These are phyloP conservation scores for Istiophorus platypterus DNA, from an alignment of 2,113 vertebrate genomes.

Conservation along the genomic window DNA sequence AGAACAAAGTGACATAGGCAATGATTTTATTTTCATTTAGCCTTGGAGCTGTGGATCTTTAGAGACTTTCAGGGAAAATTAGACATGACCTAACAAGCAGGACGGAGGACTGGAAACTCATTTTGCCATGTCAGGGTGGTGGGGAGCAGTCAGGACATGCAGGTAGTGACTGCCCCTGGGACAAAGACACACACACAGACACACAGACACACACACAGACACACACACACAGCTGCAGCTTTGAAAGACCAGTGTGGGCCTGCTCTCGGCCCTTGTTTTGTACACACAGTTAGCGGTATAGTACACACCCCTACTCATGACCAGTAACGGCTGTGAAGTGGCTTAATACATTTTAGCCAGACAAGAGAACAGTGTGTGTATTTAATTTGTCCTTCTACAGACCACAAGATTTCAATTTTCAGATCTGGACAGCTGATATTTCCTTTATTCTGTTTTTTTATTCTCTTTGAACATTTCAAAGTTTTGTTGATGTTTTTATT, in stretches of 20 bases:
- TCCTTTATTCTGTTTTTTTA: not conserved
- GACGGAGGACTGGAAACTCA: constrained; percentile 41
- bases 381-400: not conserved
- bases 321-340: constrained; percentile 25
- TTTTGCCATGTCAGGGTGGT: constrained; percentile 53
- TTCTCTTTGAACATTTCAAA: not conserved
- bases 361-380: constrained; percentile 11
- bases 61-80: constrained; percentile 46
- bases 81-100: constrained; percentile 72
- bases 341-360: not conserved
- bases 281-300: constrained; percentile 21
- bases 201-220: constrained; percentile 22
- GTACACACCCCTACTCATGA: constrained; percentile 31
- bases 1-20: not conserved
- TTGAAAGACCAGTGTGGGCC: constrained; percentile 62
- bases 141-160: constrained; percentile 69
- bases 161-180: constrained; percentile 51
- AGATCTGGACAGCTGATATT: constrained; percentile 4
- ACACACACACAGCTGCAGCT: constrained; percentile 26
- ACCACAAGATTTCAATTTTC: not conserved
- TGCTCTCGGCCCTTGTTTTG: constrained; percentile 39
- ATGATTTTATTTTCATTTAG: constrained; percentile 1
- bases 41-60: constrained; percentile 36
- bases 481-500: not conserved
- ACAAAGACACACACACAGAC: constrained; percentile 34